These are phyloP conservation scores for Hyles vespertilio DNA, from an alignment of 1,140 invertebrate species.

Conservation along the genomic window DNA sequence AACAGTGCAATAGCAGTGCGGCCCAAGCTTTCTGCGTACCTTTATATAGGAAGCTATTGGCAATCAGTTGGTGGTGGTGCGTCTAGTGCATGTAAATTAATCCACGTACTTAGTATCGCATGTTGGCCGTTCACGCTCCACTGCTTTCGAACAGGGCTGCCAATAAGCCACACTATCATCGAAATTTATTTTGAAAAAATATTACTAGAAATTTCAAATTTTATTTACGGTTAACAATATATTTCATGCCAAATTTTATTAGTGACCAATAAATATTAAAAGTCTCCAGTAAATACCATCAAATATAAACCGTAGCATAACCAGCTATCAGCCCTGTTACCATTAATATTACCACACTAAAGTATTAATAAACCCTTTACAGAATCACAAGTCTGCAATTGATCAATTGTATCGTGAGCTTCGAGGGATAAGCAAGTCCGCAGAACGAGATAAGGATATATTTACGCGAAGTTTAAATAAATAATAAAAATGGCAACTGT, in stretches of 20 bases:
- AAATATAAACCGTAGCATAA: no score
- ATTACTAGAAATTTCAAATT: no score
- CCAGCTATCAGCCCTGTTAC: conserved; percentile 25
- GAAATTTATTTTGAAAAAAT: no score
- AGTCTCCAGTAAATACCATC: no score
- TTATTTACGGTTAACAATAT: no score
- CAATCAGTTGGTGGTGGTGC: conserved; percentile 17
- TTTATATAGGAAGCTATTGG: conserved; percentile 22
- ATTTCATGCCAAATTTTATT: no score
- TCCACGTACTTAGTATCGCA: conserved; percentile 30
- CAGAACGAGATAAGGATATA: conserved; percentile 9
- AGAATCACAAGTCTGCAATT: conserved; percentile 27
- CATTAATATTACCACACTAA: conserved; percentile 30
- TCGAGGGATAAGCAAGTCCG: conserved; percentile 16
- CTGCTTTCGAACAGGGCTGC: conserved; percentile 28
- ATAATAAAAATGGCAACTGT: conserved; percentile 53
- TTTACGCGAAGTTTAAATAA: conserved; percentile 17
- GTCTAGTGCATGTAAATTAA: conserved; percentile 30
- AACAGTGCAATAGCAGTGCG: not conserved
- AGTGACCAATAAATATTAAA: no score
- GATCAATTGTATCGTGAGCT: conserved; percentile 24
- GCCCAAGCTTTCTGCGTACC: not conserved
- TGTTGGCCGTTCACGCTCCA: conserved; percentile 33
- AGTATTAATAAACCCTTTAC: conserved; percentile 42
- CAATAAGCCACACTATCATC: not conserved